Percentiles rank a stretch among this genome's conserved stretches.
These are phyloP conservation scores for Drosophila anceps DNA, from an alignment of 2,888 invertebrate species.

Conservation along the genomic window DNA sequence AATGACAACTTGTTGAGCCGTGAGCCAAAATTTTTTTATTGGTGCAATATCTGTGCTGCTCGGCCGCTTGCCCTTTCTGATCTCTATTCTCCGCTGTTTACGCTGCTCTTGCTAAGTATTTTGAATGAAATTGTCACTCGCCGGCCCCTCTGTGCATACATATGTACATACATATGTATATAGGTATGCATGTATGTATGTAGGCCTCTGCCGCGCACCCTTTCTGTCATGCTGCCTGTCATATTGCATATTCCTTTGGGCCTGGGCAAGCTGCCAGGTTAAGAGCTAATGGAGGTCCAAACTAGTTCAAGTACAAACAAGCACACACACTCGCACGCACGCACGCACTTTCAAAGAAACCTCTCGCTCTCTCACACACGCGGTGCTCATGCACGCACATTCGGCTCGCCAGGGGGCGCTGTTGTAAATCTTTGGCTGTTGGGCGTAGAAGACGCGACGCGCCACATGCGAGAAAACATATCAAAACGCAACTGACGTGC, in stretches of 20 bases:
- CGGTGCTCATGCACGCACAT: slow-evolving; percentile 32
- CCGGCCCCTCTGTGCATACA: no score
- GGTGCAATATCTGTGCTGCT: slow-evolving; percentile 3
- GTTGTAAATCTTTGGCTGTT: slow-evolving; percentile 24
- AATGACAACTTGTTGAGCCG: slow-evolving; percentile 48
- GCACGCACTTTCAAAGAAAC: background rate
- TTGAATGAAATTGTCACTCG: slow-evolving; percentile 24
- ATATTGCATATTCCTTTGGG: slow-evolving; percentile 63
- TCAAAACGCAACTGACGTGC: slow-evolving; percentile 36
- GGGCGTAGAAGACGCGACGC: slow-evolving; percentile 12
- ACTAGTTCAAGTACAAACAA: slow-evolving; percentile 69
- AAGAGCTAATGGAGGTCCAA: slow-evolving; percentile 64
- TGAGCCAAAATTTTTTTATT: slow-evolving; percentile 1
- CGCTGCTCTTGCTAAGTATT: slow-evolving; percentile 8
- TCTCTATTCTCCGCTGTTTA: background rate
- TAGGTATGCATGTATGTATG: background rate
- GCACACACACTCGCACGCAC: slow-evolving; percentile 6
- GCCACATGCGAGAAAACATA: slow-evolving; percentile 17
- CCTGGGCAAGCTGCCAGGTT: slow-evolving; percentile 65
- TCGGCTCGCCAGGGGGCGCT: slow-evolving; percentile 46
- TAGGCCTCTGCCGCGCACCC: background rate
- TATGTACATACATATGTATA: background rate
- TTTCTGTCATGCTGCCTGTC: slow-evolving; percentile 23
- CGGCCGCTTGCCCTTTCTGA: background rate
- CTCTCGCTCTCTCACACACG: background rate